Percentiles rank a stretch among this genome's conserved stretches.
Conservation (phyloP, 2,888 invertebrate species). For the Miltochrista miniata region DNA sequence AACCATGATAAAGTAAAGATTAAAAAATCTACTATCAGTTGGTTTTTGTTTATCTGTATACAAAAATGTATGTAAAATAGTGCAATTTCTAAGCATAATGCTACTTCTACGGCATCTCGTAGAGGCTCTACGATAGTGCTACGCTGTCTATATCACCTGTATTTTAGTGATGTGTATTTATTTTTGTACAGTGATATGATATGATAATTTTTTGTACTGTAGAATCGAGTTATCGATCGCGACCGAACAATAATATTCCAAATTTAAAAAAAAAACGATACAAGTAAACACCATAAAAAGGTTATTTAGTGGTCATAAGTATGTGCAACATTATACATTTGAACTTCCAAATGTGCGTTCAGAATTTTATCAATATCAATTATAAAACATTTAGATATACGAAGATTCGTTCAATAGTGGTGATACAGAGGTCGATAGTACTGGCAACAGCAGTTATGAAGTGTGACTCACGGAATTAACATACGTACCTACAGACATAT, state of each 20-base stretch:
- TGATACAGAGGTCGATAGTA: conserved; percentile 18
- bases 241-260: neutral
- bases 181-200: conserved; percentile 1
- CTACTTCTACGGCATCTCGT: conserved; percentile 61
- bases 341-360: neutral
- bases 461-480: conserved; percentile 31
- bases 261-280: neutral
- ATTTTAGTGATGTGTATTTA: neutral
- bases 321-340: conserved; percentile 1
- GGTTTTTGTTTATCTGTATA: conserved; percentile 17
- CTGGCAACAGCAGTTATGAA: conserved; percentile 15
- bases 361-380: conserved; percentile 10
- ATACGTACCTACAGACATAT: conserved; percentile 24
- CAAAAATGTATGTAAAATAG: conserved; percentile 15
- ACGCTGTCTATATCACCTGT: conserved; percentile 39
- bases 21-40: conserved; percentile 21
- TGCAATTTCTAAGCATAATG: conserved; percentile 11
- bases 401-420: conserved; percentile 1
- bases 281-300: too few species aligned
- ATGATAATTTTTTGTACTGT: too few species aligned
- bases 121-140: conserved; percentile 69
- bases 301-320: neutral
- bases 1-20: conserved; percentile 20
- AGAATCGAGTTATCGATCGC: neutral
- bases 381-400: conserved; percentile 1